Conservation (phyloP, 2,888 invertebrate genomes). For the Argyresthia albistria region DNA sequence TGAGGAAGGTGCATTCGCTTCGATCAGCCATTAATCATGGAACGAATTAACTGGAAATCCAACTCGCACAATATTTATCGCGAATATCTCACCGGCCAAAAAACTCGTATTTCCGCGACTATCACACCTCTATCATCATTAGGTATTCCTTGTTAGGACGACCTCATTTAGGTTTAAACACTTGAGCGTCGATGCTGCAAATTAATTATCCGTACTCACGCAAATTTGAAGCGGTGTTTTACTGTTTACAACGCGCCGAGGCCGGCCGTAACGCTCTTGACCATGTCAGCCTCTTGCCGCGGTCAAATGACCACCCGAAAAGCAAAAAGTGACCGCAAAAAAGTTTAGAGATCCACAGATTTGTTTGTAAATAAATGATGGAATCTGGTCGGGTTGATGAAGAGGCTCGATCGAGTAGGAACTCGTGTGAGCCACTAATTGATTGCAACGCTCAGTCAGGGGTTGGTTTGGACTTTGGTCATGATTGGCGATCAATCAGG, state of each 20-base stretch:
- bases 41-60: too few species aligned
- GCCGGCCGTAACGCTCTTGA: slow-evolving; percentile 44
- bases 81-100: slow-evolving; percentile 13
- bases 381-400: background rate
- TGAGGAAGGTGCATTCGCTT: too few species aligned
- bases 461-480: background rate
- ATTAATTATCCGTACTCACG: slow-evolving; percentile 25
- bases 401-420: background rate
- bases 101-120: background rate
- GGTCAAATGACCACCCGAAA: slow-evolving; percentile 29
- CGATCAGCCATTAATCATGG: too few species aligned
- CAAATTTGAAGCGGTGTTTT: slow-evolving; percentile 23
- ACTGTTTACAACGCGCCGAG: slow-evolving; percentile 37
- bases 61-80: slow-evolving; percentile 6
- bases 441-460: background rate
- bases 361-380: too few species aligned
- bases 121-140: background rate
- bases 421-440: background rate
- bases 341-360: too few species aligned
- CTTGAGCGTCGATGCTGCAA: background rate
- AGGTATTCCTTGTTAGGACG: background rate
- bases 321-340: slow-evolving; percentile 15
- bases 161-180: slow-evolving; percentile 1
- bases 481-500: slow-evolving; percentile 1
- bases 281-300: slow-evolving; percentile 30